A percentile compares a stretch with the other conserved stretches of the same genome.
Conservation (phyloP, 2,888 invertebrate genomes). For the Gasteruption jaculator region DNA sequence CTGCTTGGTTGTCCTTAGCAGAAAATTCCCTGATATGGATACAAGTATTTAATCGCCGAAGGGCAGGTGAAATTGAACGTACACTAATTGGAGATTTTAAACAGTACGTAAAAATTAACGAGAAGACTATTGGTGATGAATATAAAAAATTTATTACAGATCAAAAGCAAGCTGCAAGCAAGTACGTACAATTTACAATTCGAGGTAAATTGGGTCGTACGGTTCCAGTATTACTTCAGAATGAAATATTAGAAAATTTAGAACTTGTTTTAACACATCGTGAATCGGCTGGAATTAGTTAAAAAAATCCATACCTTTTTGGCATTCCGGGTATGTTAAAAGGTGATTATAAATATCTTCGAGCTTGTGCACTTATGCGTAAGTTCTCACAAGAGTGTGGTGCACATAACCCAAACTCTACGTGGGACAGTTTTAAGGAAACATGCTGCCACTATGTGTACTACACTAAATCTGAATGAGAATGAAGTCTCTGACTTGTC, state of each 20-base stretch:
- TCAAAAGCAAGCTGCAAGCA: constrained; percentile 7
- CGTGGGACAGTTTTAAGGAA: background rate
- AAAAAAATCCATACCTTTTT: too few species aligned
- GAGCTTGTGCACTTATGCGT: constrained; percentile 5
- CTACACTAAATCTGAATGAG: background rate
- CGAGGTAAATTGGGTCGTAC: constrained; percentile 14
- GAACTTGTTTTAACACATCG: constrained; percentile 13
- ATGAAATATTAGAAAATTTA: constrained; percentile 4
- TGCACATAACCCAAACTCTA: background rate
- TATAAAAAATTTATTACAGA: constrained; percentile 7
- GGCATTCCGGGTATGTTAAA: too few species aligned
- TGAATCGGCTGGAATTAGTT: constrained; percentile 4
- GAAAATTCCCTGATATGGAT: constrained; percentile 6
- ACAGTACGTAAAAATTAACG: constrained; percentile 11
- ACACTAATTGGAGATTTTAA: constrained; percentile 14
- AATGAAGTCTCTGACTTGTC: background rate
- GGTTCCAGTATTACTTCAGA: constrained; percentile 16
- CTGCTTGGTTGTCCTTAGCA: constrained; percentile 9
- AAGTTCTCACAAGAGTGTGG: constrained; percentile 3
- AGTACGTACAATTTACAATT: constrained; percentile 13
- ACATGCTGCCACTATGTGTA: background rate
- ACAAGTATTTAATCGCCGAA: constrained; percentile 22
- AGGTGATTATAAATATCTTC: background rate
- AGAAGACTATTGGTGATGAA: constrained; percentile 11
- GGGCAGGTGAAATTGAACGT: constrained; percentile 20